Conservation (phyloP, 2,113 vertebrate species). For the Pogona vitticeps region DNA sequence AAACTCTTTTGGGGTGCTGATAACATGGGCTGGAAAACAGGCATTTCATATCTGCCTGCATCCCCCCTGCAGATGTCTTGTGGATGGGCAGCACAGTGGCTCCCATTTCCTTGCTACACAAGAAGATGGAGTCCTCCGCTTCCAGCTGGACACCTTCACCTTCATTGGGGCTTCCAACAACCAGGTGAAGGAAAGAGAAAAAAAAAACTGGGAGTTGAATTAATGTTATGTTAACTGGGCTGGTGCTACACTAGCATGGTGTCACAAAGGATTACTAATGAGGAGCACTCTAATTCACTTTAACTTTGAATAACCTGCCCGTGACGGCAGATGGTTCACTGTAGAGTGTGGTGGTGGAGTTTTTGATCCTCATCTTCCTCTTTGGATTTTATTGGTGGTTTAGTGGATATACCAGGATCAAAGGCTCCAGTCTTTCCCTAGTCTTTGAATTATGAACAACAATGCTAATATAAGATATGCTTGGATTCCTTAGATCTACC, state of each 20-base stretch:
- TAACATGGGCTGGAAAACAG: neutral
- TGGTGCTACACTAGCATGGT: neutral
- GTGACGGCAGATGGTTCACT: neutral
- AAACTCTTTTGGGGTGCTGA: neutral
- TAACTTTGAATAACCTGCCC: neutral
- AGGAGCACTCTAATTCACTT: neutral
- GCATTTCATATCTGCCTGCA: fast-evolving
- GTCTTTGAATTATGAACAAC: neutral
- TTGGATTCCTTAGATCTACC: slow-evolving; percentile 30
- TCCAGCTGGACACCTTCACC: slow-evolving; percentile 46
- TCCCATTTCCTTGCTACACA: slow-evolving; percentile 29
- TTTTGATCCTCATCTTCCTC: neutral
- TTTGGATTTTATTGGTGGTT: neutral
- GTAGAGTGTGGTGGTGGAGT: neutral
- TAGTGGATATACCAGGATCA: neutral
- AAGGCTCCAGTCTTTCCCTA: neutral
- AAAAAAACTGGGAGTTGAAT: neutral
- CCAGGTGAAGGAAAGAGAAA: neutral
- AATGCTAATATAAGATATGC: neutral
- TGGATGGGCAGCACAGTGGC: neutral
- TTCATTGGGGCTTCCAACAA: neutral
- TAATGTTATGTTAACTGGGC: neutral
- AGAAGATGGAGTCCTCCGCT: neutral
- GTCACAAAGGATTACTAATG: neutral
- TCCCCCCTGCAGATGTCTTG: slow-evolving; percentile 14